Percentiles rank a stretch among this genome's conserved stretches.
Evolutionary conservation across 2,888 invertebrate genomes (phyloP).

Genomic region (Psylliodes chrysocephalus): DNA sequence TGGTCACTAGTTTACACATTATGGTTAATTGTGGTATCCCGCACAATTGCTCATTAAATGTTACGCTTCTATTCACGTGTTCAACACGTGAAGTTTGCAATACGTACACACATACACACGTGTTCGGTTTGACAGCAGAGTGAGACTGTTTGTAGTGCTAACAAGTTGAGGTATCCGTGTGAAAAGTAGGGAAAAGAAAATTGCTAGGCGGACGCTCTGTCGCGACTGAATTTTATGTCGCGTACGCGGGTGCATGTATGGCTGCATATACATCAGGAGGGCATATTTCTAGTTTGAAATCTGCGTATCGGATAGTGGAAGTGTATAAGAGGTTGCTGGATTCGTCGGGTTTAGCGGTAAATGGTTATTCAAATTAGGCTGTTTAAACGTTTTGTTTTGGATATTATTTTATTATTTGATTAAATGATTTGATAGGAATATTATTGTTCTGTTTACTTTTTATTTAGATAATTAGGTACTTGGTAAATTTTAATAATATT

Average conservation of each 20-base stretch:
- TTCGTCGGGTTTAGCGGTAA: background rate
- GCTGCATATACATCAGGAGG: conserved; percentile 42
- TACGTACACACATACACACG: conserved; percentile 38
- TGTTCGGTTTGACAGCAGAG: conserved; percentile 33
- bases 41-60: conserved; percentile 64
- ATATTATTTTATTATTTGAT: too few species aligned
- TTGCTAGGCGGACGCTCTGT: background rate
- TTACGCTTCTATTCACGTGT: conserved; percentile 62
- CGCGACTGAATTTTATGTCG: conserved; percentile 18
- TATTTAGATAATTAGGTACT: too few species aligned
- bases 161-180: conserved; percentile 3
- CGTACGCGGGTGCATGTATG: conserved; percentile 40
- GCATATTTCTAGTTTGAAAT: background rate
- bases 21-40: conserved; percentile 65
- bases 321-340: background rate
- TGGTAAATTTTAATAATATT: too few species aligned
- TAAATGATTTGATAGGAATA: too few species aligned
- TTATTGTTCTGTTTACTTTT: too few species aligned
- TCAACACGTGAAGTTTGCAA: conserved; percentile 56
- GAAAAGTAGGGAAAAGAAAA: conserved; percentile 7
- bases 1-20: conserved; percentile 66
- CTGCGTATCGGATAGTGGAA: background rate
- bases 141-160: conserved; percentile 17
- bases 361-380: background rate
- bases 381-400: too few species aligned